phyloP scores from a whole-genome alignment of 2,113 vertebrate species.

The Mola mola region DNA sequence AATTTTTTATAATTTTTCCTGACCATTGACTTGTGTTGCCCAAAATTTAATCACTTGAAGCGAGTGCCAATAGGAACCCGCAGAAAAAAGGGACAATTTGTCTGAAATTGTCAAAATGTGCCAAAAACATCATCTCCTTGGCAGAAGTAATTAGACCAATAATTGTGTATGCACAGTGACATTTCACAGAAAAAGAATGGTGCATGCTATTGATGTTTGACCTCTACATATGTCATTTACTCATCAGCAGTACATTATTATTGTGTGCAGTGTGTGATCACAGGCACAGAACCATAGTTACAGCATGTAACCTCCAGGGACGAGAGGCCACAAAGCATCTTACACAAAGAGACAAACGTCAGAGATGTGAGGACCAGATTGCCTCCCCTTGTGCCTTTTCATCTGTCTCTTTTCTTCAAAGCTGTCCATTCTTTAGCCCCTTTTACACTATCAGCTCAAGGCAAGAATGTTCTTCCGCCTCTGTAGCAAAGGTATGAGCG shows the following conservation, averaged over 20 bases:
- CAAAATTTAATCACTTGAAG: no score
- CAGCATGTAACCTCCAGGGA: neutral
- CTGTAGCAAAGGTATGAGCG: neutral
- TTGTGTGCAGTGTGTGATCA: slow-evolving; percentile 3
- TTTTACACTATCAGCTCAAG: neutral
- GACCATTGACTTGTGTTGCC: no score
- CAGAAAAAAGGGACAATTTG: no score
- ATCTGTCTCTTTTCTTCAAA: neutral
- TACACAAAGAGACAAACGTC: slow-evolving; percentile 1
- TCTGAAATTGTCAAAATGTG: no score
- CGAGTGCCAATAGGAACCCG: no score
- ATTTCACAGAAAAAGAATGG: no score
- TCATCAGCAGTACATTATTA: slow-evolving; percentile 3
- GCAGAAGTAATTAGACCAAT: no score
- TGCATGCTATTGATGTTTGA: no score
- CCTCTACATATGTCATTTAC: no score
- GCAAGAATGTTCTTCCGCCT: neutral
- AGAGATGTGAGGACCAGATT: neutral
- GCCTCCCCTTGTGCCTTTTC: neutral
- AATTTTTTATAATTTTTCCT: no score
- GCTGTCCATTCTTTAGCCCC: neutral
- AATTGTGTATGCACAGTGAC: no score
- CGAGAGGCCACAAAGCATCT: neutral
- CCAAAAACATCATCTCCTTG: no score
- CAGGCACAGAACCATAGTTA: neutral